Percentiles rank a stretch among this genome's conserved stretches.
phyloP scores from a whole-genome alignment of 2,888 invertebrate species.

The Phortica magna region DNA sequence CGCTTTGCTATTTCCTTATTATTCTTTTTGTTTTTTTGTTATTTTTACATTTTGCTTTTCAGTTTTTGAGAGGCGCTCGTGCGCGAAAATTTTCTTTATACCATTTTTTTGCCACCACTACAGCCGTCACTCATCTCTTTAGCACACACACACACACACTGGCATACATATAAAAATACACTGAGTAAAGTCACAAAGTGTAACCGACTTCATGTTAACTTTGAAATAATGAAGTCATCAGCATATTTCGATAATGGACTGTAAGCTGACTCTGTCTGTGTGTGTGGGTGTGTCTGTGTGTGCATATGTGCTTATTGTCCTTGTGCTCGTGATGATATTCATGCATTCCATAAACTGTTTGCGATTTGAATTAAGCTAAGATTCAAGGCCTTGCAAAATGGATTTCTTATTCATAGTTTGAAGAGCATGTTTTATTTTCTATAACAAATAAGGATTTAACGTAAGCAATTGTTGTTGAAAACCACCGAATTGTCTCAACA shows the following conservation, averaged over 20 bases:
- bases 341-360: no score
- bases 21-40: neutral
- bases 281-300: neutral
- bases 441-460: no score
- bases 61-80: constrained; percentile 53
- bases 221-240: constrained; percentile 34
- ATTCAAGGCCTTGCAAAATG: no score
- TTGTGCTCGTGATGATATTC: no score
- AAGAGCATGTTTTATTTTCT: no score
- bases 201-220: constrained; percentile 23
- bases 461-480: no score
- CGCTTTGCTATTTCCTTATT: neutral
- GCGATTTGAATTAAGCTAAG: no score
- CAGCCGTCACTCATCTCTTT: constrained; percentile 5
- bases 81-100: constrained; percentile 63
- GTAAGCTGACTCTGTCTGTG: neutral
- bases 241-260: constrained; percentile 30
- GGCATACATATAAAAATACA: constrained; percentile 13
- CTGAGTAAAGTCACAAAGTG: neutral
- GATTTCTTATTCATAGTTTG: no score
- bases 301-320: neutral
- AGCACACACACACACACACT: neutral
- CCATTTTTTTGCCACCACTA: neutral
- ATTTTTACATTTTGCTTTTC: constrained; percentile 4
- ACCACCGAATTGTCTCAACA: no score